These are phyloP conservation scores for Chauna torquata DNA, from an alignment of 2,113 vertebrate species.

Conservation along the genomic window DNA sequence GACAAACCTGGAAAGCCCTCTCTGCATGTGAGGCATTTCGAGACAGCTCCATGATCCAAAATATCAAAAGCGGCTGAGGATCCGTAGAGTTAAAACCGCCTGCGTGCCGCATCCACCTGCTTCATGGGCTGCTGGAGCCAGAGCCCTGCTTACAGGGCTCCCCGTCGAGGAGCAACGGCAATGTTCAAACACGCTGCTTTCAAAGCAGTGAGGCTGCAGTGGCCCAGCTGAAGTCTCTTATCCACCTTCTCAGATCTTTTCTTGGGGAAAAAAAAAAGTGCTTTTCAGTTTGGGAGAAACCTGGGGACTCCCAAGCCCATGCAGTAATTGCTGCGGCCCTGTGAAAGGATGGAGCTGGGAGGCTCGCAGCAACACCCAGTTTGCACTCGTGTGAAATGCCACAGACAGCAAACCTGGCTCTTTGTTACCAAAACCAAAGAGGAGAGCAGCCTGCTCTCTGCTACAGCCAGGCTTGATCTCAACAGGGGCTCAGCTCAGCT, in stretches of 20 bases:
- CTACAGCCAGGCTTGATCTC: neutral
- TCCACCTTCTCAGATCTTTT: neutral
- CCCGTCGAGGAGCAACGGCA: too few relatives aligned
- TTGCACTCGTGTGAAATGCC: neutral
- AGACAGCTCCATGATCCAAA: neutral
- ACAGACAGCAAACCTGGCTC: neutral
- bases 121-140: neutral
- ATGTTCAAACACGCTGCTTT: neutral
- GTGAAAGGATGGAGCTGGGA: neutral
- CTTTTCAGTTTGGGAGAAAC: neutral
- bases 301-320: neutral
- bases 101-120: neutral
- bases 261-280: neutral
- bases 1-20: neutral
- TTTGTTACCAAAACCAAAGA: neutral
- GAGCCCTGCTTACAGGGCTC: neutral
- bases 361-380: neutral
- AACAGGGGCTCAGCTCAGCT: neutral
- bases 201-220: neutral
- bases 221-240: neutral
- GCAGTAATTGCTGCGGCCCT: neutral
- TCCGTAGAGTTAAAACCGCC: neutral
- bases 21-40: neutral
- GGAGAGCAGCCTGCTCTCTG: neutral
- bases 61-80: neutral